Evolutionary conservation across 2,113 vertebrate species (phyloP).

Genomic region (Cavia porcellus): DNA sequence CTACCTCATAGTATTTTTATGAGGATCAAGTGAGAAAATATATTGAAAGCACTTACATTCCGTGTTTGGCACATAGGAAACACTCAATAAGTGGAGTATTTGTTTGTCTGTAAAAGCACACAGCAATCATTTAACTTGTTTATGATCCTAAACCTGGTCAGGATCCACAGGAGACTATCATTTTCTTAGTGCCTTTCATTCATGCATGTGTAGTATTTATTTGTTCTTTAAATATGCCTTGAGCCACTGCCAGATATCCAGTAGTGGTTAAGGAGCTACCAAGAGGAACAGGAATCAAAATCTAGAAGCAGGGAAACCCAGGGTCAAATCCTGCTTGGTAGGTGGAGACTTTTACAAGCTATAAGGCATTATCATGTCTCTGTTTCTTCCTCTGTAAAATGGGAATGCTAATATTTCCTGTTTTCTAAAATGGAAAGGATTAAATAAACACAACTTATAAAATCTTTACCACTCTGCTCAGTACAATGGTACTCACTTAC

Average conservation of each 20-base stretch:
- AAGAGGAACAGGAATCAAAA: neutral
- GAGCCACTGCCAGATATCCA: neutral
- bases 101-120: slow-evolving; percentile 38
- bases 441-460: neutral
- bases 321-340: neutral
- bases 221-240: neutral
- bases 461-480: neutral
- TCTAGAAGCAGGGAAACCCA: neutral
- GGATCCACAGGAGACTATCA: neutral
- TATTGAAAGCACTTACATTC: neutral
- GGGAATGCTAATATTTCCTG: neutral
- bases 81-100: neutral
- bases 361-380: neutral
- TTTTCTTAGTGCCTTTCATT: neutral
- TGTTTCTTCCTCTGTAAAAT: neutral
- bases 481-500: neutral
- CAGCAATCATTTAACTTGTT: neutral
- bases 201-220: neutral
- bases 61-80: neutral
- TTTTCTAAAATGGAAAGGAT: neutral
- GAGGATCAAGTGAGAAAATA: neutral
- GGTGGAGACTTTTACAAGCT: neutral
- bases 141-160: neutral
- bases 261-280: neutral
- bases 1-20: neutral